phyloP scores from a whole-genome alignment of 2,888 invertebrate species.

The Arge pagana region DNA sequence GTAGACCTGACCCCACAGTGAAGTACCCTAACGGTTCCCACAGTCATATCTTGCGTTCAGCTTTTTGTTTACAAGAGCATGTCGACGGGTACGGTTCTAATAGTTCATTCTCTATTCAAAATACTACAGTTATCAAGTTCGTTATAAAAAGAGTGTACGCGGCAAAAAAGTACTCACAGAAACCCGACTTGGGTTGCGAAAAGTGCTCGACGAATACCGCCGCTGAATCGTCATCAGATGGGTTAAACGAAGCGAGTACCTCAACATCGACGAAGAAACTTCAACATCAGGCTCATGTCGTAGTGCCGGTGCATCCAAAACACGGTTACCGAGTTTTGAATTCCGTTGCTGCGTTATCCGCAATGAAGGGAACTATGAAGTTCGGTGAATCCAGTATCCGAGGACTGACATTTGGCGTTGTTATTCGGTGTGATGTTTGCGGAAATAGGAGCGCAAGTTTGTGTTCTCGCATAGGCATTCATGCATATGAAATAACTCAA shows the following conservation, averaged over 20 bases:
- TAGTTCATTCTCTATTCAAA: slow-evolving; percentile 1
- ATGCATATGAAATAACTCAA: slow-evolving; percentile 32
- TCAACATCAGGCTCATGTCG: slow-evolving; percentile 17
- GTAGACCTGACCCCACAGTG: no score
- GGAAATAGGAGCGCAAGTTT: slow-evolving; percentile 21
- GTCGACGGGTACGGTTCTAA: not conserved
- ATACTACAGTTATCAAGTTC: slow-evolving; percentile 6
- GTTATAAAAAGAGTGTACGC: slow-evolving; percentile 5
- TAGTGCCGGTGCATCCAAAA: slow-evolving; percentile 21
- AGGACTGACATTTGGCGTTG: slow-evolving; percentile 26
- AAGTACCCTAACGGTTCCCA: no score
- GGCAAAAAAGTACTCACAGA: slow-evolving; percentile 1
- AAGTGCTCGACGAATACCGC: slow-evolving; percentile 5
- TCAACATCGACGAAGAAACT: slow-evolving; percentile 27
- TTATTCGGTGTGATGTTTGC: slow-evolving; percentile 24
- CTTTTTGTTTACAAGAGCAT: no score
- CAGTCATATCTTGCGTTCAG: no score
- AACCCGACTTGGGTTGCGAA: slow-evolving; percentile 1
- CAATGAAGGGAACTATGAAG: slow-evolving; percentile 20
- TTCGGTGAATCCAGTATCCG: slow-evolving; percentile 28
- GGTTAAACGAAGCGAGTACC: slow-evolving; percentile 1
- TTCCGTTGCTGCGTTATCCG: slow-evolving; percentile 18
- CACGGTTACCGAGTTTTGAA: slow-evolving; percentile 28
- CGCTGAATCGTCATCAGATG: slow-evolving; percentile 3
- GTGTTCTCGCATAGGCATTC: slow-evolving; percentile 23